Base-by-base conservation (phyloP, 1,140 invertebrate genomes). In the Polypedilum vanderplanki region DNA sequence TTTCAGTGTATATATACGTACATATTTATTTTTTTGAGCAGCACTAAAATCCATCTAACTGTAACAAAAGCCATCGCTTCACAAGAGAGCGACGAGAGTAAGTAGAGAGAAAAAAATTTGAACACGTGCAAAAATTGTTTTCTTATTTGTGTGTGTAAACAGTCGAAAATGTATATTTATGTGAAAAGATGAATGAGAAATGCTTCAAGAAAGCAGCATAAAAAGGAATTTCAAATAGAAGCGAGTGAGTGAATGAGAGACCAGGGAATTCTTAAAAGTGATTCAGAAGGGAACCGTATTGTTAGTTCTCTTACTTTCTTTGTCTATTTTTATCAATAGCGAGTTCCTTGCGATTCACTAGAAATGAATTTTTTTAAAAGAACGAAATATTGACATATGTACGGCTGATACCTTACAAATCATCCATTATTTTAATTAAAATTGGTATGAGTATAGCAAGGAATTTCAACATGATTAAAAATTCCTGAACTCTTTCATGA, bases 111-210 rank as follows among this genome's bases (percentile, higher is more conserved):
- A 20, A 18, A 70, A 70, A 70, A 8, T 70, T 70, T 70, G 65
- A 70, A 70, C 65, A 70, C 65, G 65, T 70, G 65, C 65, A 70
- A 70, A 70, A 70, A 70, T 70, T 70, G 65, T 70, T n/a, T 57
- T 15, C 4, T 15, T 57, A 3, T 57, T 12, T 46, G 41, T 57
- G 12, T 57, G 46, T 57, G 46, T 57, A 57, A 33, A 33, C 24
- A 33, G 24, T 33, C 24, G 24, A 33, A 33, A 33, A 33, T 57
- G 12, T 15, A 12, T 57, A 15, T 57, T 12, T 57, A 57, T 57
- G 15, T 4, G n/a, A n/a, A 57, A 57, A 57, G 46, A 57, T 57
- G 46, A 57, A 57, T 57, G 46, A n/a, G 46, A 57, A 57, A 57
- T 57, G 46, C n/a, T 57, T 57, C 12, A 57, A 57, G 46, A 57